Base-by-base conservation (phyloP, 2,113 vertebrate species). In the Piaya cayana region DNA sequence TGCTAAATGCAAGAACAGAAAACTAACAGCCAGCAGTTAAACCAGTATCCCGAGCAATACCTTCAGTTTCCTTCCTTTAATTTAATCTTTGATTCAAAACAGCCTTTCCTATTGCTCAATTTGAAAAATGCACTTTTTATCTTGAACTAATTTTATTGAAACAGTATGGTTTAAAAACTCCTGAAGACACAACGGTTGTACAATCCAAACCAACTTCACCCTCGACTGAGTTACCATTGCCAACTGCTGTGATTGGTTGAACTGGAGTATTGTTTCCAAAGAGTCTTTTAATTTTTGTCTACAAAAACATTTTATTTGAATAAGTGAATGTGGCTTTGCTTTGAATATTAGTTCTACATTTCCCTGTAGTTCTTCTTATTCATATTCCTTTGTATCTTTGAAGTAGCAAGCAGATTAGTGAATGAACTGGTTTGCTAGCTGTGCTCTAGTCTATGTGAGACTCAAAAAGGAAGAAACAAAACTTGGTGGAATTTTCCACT, bases 381-480 rank as follows among this genome's bases (percentile, higher is more conserved):
- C 15, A 23, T 76, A 47, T 5, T 69, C 26, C 20, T 36, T 70
- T 72, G 37, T 37, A 42, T 71, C 62, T 92, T 82, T 77, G 55
- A 79, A 58, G 8, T 32, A 36, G 4, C 58, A 78, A 92, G 27
- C 25, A 91, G 30, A 52, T 81, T 15, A 78, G 19, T 45, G 69
- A 82, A 53, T 64, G 55, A 84, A 79, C 30, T 84, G 26, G 4
- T 56, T 64, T 88, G 7, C 16, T 78, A 20, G 49, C 34, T 78
- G 47, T 68, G 14, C 25, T 64, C 9, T 86, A 21, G 62, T 86
- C 30, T 59, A 30, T 0, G 0, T 9, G 12, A 14, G 14, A 53
- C 52, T 87, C 47, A 75, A 82, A 70, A 42, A 80, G 30, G 17
- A 50, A 22, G 47, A 68, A 78, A n/a, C 32, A 68, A 68, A 79